Conservation (phyloP, 1,140 invertebrate species). For the Drosophila littoralis region DNA sequence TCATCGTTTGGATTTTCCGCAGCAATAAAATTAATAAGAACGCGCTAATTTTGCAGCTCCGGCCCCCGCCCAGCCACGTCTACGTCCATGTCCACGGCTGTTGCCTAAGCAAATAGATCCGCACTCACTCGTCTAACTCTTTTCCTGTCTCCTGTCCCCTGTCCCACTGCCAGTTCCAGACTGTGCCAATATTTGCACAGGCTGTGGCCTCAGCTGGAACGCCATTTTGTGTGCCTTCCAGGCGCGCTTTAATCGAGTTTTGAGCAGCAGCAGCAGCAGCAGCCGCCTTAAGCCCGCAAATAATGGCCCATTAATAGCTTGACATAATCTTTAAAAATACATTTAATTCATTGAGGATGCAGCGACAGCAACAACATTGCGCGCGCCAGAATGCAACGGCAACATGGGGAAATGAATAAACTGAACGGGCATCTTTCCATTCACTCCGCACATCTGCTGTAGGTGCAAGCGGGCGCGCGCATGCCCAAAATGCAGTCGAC, state of each 20-base stretch:
- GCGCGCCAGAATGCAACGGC: constrained; percentile 28
- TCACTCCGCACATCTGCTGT: constrained; percentile 4
- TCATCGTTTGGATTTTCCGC: constrained; percentile 77
- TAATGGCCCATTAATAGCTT: constrained; percentile 50
- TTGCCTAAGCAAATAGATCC: constrained; percentile 67
- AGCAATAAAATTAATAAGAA: constrained; percentile 84
- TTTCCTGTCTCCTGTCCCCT: constrained; percentile 7
- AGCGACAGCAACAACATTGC: constrained; percentile 24
- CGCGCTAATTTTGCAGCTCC: constrained; percentile 77
- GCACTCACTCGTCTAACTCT: constrained; percentile 56
- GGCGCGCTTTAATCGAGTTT: constrained; percentile 25
- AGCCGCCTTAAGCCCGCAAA: constrained; percentile 37
- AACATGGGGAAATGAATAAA: constrained; percentile 19
- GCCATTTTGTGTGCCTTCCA: constrained; percentile 61
- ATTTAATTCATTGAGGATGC: constrained; percentile 61
- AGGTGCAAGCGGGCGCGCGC: constrained; percentile 55
- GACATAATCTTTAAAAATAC: constrained; percentile 51
- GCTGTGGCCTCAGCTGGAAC: constrained; percentile 36
- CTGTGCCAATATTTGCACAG: constrained; percentile 75
- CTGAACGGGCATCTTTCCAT: constrained; percentile 30
- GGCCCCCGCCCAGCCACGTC: constrained; percentile 3
- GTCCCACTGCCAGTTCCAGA: constrained; percentile 53
- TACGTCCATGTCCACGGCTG: constrained; percentile 4
- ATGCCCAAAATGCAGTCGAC: constrained; percentile 47
- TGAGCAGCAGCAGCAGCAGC: neutral